phyloP scores from a whole-genome alignment of 2,113 vertebrate species.

The Nymphicus hollandicus region DNA sequence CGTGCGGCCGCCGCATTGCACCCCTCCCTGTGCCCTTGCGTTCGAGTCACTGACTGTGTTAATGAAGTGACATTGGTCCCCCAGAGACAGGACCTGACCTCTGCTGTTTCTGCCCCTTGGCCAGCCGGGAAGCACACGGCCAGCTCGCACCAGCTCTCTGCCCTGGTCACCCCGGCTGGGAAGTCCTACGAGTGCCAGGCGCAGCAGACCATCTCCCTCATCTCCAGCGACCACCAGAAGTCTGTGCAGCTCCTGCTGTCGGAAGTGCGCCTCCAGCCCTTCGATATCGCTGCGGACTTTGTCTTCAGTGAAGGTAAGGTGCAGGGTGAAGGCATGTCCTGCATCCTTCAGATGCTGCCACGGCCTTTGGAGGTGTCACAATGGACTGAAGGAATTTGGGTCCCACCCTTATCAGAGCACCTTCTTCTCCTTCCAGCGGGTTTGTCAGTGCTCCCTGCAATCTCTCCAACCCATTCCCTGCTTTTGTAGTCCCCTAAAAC shows the following conservation, averaged over 20 bases:
- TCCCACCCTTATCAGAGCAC: neutral
- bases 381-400: neutral
- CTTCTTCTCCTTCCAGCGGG: neutral
- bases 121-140: constrained; percentile 91
- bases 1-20: neutral
- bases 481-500: neutral
- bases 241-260: constrained; percentile 86
- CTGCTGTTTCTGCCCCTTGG: neutral
- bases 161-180: constrained; percentile 88
- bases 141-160: constrained; percentile 85
- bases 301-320: constrained; percentile 91
- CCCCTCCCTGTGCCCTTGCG: accelerated
- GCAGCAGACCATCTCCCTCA: constrained; percentile 88
- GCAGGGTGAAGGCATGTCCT: neutral
- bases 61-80: accelerated
- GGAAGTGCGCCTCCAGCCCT: constrained; percentile 91
- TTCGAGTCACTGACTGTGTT: accelerated
- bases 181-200: constrained; percentile 88
- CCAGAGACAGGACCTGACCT: neutral
- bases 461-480: neutral
- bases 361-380: neutral
- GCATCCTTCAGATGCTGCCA: accelerated
- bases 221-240: constrained; percentile 93
- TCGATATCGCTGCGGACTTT: constrained; percentile 93
- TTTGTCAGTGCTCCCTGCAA: neutral